Percentiles rank a stretch among this genome's conserved stretches.
Conservation (phyloP, 2,888 invertebrate species). For the Oithona nana region DNA sequence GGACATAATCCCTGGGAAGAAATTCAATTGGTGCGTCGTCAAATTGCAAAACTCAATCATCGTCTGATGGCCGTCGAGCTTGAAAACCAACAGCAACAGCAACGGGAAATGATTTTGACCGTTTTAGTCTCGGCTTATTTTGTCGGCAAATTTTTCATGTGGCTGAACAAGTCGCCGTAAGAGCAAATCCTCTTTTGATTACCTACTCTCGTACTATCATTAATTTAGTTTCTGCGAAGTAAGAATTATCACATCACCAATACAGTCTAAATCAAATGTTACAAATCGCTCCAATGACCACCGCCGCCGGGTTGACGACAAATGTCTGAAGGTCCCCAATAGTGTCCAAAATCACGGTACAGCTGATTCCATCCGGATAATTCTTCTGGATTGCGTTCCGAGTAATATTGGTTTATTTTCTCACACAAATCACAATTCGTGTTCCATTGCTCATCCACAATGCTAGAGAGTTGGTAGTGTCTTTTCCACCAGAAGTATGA, state of each 20-base stretch:
- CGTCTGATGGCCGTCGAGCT: conserved; percentile 16
- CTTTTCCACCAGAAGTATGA: background rate
- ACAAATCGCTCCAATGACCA: too few species aligned
- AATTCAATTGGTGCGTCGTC: conserved; percentile 10
- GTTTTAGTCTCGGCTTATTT: conserved; percentile 11
- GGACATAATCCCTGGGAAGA: conserved; percentile 2
- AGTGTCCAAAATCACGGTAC: too few species aligned
- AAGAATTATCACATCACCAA: too few species aligned
- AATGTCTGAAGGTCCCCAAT: too few species aligned
- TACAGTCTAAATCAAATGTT: too few species aligned
- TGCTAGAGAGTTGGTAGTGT: background rate
- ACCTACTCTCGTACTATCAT: too few species aligned
- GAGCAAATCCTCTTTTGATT: too few species aligned
- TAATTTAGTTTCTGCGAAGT: too few species aligned
- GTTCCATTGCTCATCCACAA: background rate
- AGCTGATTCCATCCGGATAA: too few species aligned
- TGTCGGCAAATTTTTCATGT: conserved; percentile 6
- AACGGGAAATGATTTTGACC: conserved; percentile 10
- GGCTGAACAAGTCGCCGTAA: conserved; percentile 3
- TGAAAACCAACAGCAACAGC: conserved; percentile 14
- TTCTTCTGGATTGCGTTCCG: too few species aligned
- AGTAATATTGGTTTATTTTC: too few species aligned
- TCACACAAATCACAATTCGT: background rate
- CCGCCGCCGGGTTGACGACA: too few species aligned
- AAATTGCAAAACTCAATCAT: conserved; percentile 16